Base-by-base conservation (phyloP, 2,113 vertebrate genomes). In the Chrysemys picta region DNA sequence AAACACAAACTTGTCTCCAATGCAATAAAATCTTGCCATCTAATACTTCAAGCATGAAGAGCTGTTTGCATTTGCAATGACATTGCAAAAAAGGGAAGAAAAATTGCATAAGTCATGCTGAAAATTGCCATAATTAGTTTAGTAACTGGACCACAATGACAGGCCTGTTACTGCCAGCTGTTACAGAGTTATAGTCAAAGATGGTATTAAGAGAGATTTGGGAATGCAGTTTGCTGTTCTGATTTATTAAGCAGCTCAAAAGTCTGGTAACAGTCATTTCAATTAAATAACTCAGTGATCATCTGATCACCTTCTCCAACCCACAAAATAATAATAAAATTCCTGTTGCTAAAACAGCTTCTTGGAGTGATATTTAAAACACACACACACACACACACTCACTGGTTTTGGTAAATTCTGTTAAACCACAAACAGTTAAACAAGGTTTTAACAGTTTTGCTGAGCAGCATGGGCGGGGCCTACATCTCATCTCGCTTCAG, bases 131-230 rank as follows among this genome's bases (percentile, higher is more conserved):
- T 82, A 97, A 97, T 76, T 87, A 86, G 25, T 96, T 98, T 93
- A 94, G 97, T 95, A 98, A 97, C 85, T 50, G 90, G 78, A 95
- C 89, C 80, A 89, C 81, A 97, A 90, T 56, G 92, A 95, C 2
- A 29, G 8, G 4, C n/a, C 11, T 53, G 80, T 91, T 94, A 85
- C 89, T 82, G 38, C 27, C 81, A 85, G 45, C 65, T 93, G 24
- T 93, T 94, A 80, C 35, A 72, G 65, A 72, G 19, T 72, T 72
- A 81, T 4, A 59, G 88, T 85, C 65, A 94, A 95, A 88, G 80
- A n/a, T 25, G n/a, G 80, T 65, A 89, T 57, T 93, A 80, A 90
- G 83, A 31, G 54, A 85, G 27, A 31, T 96, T 96, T 96, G 95
- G 88, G 97, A 98, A 96, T 52, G 42, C 22, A 94, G 69, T 93